phyloP scores from a whole-genome alignment of 37 sponge, comb jelly and placozoan species.

The Halisarca cf. caerulea region DNA sequence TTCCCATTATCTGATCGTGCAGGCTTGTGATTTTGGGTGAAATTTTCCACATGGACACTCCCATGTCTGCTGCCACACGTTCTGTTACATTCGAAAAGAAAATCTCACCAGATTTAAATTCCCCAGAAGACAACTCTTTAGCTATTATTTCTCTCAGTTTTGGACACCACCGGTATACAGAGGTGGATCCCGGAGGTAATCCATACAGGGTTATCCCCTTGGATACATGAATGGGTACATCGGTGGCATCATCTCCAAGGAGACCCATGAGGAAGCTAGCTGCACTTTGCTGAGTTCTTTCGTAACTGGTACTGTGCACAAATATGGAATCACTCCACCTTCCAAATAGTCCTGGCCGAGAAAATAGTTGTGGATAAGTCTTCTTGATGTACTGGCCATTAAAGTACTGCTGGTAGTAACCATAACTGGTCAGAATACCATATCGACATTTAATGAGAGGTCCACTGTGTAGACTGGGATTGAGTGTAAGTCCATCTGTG shows the following conservation, averaged over 20 bases:
- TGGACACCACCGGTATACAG: conserved; percentile 23
- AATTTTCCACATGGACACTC: not conserved
- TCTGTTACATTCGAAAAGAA: conserved; percentile 4
- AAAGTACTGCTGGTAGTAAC: conserved; percentile 35
- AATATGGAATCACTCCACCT: not conserved
- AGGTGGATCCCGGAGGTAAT: conserved; percentile 27
- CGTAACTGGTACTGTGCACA: conserved; percentile 53
- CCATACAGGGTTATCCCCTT: conserved; percentile 29
- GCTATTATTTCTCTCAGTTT: not conserved
- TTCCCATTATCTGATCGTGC: conserved; percentile 17
- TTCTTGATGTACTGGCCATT: conserved; percentile 35
- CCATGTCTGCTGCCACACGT: not conserved
- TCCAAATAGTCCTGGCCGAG: not conserved
- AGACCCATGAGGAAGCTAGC: conserved; percentile 62
- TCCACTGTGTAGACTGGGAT: not conserved
- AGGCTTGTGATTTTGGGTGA: not conserved
- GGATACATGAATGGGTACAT: conserved; percentile 38
- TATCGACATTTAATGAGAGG: conserved; percentile 10
- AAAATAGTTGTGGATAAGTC: conserved; percentile 9
- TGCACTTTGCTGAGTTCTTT: conserved; percentile 56
- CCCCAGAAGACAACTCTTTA: conserved; percentile 9
- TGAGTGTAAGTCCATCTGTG: not conserved
- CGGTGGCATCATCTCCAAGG: not conserved
- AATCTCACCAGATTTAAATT: not conserved
- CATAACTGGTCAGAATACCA: conserved; percentile 39